phyloP scores from a whole-genome alignment of 2,888 invertebrate genomes.

The Phortica okadai region DNA sequence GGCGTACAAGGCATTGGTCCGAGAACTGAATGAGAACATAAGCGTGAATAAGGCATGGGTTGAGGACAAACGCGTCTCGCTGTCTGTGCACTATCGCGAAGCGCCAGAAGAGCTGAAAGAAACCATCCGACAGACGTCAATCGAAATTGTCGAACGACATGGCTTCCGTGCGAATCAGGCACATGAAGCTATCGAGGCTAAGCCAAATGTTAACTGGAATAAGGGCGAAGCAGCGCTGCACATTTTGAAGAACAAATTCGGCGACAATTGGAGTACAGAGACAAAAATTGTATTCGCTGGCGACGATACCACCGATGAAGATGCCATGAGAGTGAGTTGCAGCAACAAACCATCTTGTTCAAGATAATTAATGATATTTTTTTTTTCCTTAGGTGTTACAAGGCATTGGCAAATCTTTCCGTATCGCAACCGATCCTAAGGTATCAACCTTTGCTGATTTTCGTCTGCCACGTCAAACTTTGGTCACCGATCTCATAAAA shows the following conservation, averaged over 20 bases:
- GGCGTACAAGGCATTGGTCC: conserved; percentile 81
- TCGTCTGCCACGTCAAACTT: conserved; percentile 83
- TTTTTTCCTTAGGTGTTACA: conserved; percentile 79
- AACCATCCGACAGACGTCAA: conserved; percentile 78
- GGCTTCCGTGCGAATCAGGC: conserved; percentile 83
- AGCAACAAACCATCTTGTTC: background rate
- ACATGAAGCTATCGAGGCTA: conserved; percentile 85
- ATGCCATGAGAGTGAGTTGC: conserved; percentile 86
- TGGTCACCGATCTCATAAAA: conserved; percentile 83
- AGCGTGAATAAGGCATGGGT: conserved; percentile 83
- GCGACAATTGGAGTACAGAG: conserved; percentile 83
- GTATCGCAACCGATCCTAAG: conserved; percentile 82
- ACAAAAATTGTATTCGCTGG: conserved; percentile 89
- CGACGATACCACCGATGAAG: conserved; percentile 92
- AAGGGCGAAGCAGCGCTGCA: conserved; percentile 83
- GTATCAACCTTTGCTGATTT: conserved; percentile 84
- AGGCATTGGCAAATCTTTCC: conserved; percentile 86
- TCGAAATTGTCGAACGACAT: conserved; percentile 80
- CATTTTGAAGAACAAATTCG: conserved; percentile 84
- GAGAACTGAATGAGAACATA: conserved; percentile 81
- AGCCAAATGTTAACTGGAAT: conserved; percentile 82
- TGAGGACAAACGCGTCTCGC: conserved; percentile 84
- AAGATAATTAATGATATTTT: background rate
- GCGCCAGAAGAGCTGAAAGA: conserved; percentile 80
- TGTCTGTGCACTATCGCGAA: conserved; percentile 86